Conservation (phyloP, 2,888 invertebrate genomes). For the Odontocerum albicorne region DNA sequence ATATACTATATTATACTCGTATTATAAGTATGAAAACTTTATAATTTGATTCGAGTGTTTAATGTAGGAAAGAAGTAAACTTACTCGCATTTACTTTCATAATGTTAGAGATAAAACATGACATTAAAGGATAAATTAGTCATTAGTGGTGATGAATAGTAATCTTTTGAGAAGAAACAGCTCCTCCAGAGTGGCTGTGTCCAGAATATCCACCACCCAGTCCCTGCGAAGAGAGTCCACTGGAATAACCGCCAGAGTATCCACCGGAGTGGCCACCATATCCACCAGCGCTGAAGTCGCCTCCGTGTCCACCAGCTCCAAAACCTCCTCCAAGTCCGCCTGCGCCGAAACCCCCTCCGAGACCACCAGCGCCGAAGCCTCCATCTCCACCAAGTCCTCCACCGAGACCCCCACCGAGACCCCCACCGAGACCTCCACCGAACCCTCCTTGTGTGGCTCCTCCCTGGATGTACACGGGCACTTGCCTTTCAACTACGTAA, state of each 20-base stretch:
- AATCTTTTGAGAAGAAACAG: conserved; percentile 18
- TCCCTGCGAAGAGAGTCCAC: conserved; percentile 1
- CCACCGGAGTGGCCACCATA: background rate
- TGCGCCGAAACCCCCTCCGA: conserved; percentile 44
- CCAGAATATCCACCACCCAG: background rate
- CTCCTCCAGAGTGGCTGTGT: conserved; percentile 11
- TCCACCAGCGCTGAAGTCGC: conserved; percentile 43
- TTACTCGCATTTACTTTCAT: too few relatives aligned
- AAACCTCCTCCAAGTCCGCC: background rate
- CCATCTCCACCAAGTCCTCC: too few relatives aligned
- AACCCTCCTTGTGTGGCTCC: conserved; percentile 39
- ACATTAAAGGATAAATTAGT: too few relatives aligned
- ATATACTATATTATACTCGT: too few relatives aligned
- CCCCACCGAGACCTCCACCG: conserved; percentile 40
- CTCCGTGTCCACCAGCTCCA: background rate
- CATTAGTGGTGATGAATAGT: conserved; percentile 26
- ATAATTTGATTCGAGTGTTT: too few relatives aligned
- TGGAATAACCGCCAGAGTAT: background rate
- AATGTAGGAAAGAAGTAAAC: too few relatives aligned
- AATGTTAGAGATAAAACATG: too few relatives aligned
- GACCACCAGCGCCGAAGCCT: conserved; percentile 4
- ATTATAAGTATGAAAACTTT: too few relatives aligned
- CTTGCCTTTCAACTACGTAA: too few relatives aligned
- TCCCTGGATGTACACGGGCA: too few relatives aligned
- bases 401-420: too few relatives aligned